Base-by-base conservation (phyloP, 2,797 vertebrate genomes). In the Sebastes hubbsi region DNA sequence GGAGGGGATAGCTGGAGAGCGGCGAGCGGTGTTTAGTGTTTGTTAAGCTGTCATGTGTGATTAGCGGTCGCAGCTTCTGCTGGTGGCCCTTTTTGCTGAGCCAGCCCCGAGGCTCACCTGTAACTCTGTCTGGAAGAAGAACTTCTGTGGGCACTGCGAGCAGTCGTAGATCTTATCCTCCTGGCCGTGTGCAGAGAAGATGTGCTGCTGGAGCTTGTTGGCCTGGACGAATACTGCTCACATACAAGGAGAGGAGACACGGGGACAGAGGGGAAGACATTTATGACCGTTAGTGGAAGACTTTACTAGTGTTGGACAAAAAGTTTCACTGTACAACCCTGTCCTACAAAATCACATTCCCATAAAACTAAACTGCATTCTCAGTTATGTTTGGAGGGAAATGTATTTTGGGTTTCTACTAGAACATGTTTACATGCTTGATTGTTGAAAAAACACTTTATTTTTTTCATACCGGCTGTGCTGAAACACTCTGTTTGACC, bases 121-220 rank as follows among this genome's bases (percentile, higher is more conserved):
- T 95, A 99, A 97, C 96, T 99, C 99, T 34, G 99, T 99, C 95
- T 99, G 99, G 94, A 99, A 99, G 96, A 99, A 99, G 97, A 99
- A 99, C 97, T 99, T 99, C 96, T 99, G 99, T 0, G 99, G 99
- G 90, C 99, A 99, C 94, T 99, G 99, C 2, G 98, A 97, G 94
- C 99, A 99, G 96, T 99, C 99, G 27, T 99, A 99, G 95, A 99
- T 99, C 94, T 99, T 99, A 92, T 99, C 99, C 90, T 99, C 99
- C 91, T 99, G 99, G 84, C 99, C 99, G 0, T 99, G 99, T 87
- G 98, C 98, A 25, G 99, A 97, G 88, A 99, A 99, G 96, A 99
- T 99, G 94, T 99, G 99, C 94, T 99, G 99, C 95, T 99, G 99
- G 86, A 99, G 96, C 95, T 99, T 99, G 95, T 97, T 99, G 91